These are phyloP conservation scores for Acrocyrtus sp. DNA, from an alignment of 2,888 invertebrate genomes.

Conservation along the genomic window DNA sequence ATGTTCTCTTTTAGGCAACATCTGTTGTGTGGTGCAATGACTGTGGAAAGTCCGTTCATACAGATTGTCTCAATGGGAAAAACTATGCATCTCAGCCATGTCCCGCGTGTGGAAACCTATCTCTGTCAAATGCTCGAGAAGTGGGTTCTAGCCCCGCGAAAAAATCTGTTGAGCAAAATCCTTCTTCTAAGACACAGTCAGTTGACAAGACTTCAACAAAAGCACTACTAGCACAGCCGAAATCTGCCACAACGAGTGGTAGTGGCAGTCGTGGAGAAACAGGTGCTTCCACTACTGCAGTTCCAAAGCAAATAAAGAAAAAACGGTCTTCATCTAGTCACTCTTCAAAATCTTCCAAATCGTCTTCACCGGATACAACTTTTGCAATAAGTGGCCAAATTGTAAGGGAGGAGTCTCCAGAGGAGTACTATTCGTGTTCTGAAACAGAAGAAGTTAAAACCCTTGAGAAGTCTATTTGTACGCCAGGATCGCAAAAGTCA, in stretches of 20 bases:
- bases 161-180: conserved; percentile 7
- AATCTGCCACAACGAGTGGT: background rate
- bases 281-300: background rate
- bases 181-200: conserved; percentile 7
- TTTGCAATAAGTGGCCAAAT: conserved; percentile 1
- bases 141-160: conserved; percentile 34
- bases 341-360: conserved; percentile 41
- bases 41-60: conserved; percentile 59
- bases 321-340: conserved; percentile 45
- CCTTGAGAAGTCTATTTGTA: background rate
- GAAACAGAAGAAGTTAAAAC: conserved; percentile 29
- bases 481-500: background rate
- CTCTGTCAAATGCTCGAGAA: conserved; percentile 38
- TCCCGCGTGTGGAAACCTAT: conserved; percentile 41
- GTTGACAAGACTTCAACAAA: conserved; percentile 9
- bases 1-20: conserved; percentile 43
- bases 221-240: background rate
- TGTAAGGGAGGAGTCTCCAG: conserved; percentile 34
- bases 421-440: conserved; percentile 41
- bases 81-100: conserved; percentile 25
- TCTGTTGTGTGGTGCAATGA: conserved; percentile 55
- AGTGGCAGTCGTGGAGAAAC: background rate
- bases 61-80: conserved; percentile 44
- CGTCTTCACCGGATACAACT: conserved; percentile 8
- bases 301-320: conserved; percentile 3